These are phyloP conservation scores for Hydrochoerus hydrochaeris DNA, from an alignment of 2,113 vertebrate genomes.

Conservation along the genomic window DNA sequence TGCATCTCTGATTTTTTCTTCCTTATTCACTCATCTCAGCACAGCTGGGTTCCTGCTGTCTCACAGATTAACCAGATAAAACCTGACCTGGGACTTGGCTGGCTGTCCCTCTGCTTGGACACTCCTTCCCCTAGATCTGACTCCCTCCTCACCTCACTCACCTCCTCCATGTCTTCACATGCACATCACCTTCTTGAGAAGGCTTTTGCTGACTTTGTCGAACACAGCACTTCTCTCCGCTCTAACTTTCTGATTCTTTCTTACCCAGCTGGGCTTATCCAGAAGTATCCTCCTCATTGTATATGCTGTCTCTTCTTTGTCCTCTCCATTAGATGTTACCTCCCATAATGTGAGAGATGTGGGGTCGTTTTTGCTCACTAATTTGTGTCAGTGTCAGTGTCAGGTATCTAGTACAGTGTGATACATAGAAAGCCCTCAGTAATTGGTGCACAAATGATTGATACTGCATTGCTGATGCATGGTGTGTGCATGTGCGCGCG, in stretches of 20 bases:
- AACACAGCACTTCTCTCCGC: not conserved
- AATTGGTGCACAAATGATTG: not conserved
- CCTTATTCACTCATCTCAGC: not conserved
- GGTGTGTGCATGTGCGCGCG: not conserved
- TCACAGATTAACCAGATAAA: not conserved
- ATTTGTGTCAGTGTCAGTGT: not conserved
- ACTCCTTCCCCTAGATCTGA: not conserved
- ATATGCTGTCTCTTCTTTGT: not conserved
- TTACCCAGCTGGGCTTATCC: not conserved
- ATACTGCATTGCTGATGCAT: not conserved
- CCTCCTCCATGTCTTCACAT: not conserved
- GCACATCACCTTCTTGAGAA: not conserved
- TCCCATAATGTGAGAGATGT: not conserved
- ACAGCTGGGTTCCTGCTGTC: fast-evolving
- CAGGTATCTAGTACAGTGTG: not conserved
- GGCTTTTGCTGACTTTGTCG: not conserved
- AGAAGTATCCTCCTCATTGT: not conserved
- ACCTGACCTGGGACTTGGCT: too few species aligned
- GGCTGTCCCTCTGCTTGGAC: not conserved
- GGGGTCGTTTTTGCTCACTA: not conserved
- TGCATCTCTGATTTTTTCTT: not conserved
- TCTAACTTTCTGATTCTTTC: not conserved
- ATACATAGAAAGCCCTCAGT: not conserved
- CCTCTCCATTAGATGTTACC: not conserved
- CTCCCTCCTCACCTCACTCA: not conserved